phyloP scores from a whole-genome alignment of 2,797 vertebrate genomes.

The Uromys caudimaculatus region DNA sequence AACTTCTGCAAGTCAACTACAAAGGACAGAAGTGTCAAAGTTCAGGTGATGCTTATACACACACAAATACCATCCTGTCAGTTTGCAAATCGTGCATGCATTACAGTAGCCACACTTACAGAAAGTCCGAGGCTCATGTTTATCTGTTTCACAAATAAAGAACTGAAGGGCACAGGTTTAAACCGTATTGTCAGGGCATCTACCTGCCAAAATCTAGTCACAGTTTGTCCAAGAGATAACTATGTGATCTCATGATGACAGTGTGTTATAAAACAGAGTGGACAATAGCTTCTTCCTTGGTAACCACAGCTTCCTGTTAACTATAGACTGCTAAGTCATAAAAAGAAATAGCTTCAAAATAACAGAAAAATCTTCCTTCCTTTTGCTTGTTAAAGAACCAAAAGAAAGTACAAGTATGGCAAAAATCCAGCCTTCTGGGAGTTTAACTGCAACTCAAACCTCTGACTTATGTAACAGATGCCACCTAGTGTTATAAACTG shows the following conservation, averaged over 20 bases:
- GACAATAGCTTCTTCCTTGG: not conserved
- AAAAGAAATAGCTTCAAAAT: constrained; percentile 55
- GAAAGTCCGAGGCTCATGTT: not conserved
- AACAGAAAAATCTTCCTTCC: not conserved
- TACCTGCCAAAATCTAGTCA: not conserved
- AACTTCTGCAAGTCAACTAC: constrained; percentile 82
- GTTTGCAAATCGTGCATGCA: not conserved
- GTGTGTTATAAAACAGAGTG: not conserved
- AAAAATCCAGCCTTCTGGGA: not conserved
- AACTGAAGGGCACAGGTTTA: not conserved
- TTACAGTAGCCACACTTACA: not conserved
- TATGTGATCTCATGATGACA: not conserved
- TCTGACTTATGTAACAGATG: constrained; percentile 52
- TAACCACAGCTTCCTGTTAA: not conserved
- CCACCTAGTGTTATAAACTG: constrained; percentile 75
- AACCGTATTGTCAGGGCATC: not conserved
- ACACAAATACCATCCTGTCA: not conserved
- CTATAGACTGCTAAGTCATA: not conserved
- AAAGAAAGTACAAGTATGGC: constrained; percentile 13
- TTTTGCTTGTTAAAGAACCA: constrained; percentile 41
- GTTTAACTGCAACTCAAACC: constrained; percentile 5
- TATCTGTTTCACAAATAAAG: not conserved
- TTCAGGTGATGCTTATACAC: not conserved
- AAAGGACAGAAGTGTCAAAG: constrained; percentile 42
- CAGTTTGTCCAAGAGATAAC: not conserved